phyloP scores from a whole-genome alignment of 2,113 vertebrate genomes.

The Muntiacus muntjak region DNA sequence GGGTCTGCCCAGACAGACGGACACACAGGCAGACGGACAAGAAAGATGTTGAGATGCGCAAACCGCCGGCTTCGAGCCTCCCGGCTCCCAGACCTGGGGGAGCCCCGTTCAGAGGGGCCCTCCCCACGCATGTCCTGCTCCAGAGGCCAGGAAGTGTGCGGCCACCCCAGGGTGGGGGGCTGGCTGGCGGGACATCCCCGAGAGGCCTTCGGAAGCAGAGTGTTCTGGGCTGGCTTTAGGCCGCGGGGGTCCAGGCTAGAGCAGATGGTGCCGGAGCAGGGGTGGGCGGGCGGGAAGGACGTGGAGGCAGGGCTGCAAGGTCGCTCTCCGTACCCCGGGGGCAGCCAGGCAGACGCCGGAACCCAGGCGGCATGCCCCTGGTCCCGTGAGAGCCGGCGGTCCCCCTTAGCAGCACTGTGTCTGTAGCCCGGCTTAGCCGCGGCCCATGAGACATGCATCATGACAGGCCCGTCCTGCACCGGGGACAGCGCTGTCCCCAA shows the following conservation, averaged over 20 bases:
- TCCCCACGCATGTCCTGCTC: too few relatives aligned
- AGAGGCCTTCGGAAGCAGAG: background rate
- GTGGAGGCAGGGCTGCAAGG: accelerated
- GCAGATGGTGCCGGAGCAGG: background rate
- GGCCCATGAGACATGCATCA: constrained; percentile 80
- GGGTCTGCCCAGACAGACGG: background rate
- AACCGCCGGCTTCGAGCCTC: background rate
- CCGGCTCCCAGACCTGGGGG: background rate
- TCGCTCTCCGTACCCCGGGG: accelerated
- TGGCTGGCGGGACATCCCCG: background rate
- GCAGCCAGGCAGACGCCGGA: background rate
- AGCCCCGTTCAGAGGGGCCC: background rate
- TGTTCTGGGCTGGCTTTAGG: background rate
- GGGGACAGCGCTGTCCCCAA: constrained; percentile 78
- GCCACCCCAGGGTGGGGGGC: accelerated
- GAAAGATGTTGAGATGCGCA: background rate
- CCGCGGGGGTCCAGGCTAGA: accelerated
- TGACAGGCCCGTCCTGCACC: constrained; percentile 79
- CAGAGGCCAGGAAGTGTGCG: background rate
- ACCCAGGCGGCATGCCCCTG: accelerated
- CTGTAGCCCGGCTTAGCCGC: constrained; percentile 77
- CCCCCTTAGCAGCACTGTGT: constrained; percentile 71
- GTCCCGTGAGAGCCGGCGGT: background rate
- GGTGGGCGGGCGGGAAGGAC: background rate
- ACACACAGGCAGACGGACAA: background rate